A percentile compares a stretch with the other conserved stretches of the same genome.
phyloP scores from a whole-genome alignment of 2,888 invertebrate species.

The Proisotoma minuta region DNA sequence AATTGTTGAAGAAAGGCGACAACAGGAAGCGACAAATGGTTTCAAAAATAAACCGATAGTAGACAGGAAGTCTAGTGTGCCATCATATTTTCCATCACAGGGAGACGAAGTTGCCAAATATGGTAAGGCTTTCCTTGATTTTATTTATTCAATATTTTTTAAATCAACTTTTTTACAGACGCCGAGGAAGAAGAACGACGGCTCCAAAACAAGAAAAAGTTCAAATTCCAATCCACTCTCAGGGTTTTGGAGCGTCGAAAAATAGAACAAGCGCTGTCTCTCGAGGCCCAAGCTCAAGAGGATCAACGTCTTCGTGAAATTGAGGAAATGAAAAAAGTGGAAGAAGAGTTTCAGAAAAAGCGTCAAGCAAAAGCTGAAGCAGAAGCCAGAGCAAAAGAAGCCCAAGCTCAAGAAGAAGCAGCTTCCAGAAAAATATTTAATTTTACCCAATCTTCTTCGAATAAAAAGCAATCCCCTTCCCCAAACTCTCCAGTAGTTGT shows the following conservation, averaged over 20 bases:
- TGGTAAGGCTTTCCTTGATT: too few species aligned
- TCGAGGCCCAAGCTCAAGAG: slow-evolving; percentile 64
- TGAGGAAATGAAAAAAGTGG: slow-evolving; percentile 77
- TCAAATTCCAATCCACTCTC: slow-evolving; percentile 79
- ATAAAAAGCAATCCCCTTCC: neutral
- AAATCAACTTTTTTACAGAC: too few species aligned
- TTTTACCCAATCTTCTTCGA: neutral
- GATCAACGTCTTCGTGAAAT: slow-evolving; percentile 69
- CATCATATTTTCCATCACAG: too few species aligned
- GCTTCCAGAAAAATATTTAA: neutral
- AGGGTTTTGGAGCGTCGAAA: slow-evolving; percentile 71
- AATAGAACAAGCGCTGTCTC: slow-evolving; percentile 69
- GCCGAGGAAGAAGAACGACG: slow-evolving; percentile 12
- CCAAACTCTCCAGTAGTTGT: neutral
- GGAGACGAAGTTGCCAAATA: too few species aligned
- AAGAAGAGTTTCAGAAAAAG: slow-evolving; percentile 81
- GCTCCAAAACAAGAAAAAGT: slow-evolving; percentile 56
- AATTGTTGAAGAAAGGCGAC: too few species aligned
- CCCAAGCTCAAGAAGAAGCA: slow-evolving; percentile 40
- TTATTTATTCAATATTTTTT: too few species aligned
- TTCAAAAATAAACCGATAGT: too few species aligned
- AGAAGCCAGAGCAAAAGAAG: slow-evolving; percentile 54
- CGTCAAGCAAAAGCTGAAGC: slow-evolving; percentile 50
- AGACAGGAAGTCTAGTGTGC: too few species aligned
- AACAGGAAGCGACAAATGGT: too few species aligned